Percentiles rank a stretch among this genome's conserved stretches.
Conservation (phyloP, 2,797 vertebrate species). For the Aphelocoma californica region DNA sequence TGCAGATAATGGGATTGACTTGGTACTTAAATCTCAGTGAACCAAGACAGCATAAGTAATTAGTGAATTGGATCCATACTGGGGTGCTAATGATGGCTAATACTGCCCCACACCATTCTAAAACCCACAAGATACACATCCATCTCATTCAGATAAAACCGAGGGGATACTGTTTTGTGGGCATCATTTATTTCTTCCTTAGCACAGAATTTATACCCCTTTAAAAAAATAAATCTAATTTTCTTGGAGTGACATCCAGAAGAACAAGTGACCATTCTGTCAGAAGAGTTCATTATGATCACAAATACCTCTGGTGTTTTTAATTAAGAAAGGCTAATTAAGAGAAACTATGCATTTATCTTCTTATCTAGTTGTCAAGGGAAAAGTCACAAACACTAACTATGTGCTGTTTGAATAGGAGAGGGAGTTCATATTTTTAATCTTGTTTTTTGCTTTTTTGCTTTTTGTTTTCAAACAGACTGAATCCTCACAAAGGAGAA, state of each 20-base stretch:
- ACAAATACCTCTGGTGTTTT: conserved; percentile 90
- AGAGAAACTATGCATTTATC: conserved; percentile 85
- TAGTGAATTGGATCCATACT: conserved; percentile 92
- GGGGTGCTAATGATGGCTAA: conserved; percentile 93
- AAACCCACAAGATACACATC: conserved; percentile 78
- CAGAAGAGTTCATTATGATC: conserved; percentile 93
- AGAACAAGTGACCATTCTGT: conserved; percentile 86
- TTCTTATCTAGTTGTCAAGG: conserved; percentile 78
- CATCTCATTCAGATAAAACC: conserved; percentile 80
- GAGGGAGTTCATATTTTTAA: conserved; percentile 2
- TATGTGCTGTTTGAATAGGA: conserved; percentile 58
- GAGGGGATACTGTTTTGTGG: conserved; percentile 62
- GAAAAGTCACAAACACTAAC: conserved; percentile 65
- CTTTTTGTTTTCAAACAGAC: neutral
- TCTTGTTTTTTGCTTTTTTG: neutral
- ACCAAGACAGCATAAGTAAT: conserved; percentile 96
- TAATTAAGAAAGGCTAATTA: conserved; percentile 98
- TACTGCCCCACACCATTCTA: conserved; percentile 84
- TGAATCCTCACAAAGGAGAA: neutral
- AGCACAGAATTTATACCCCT: conserved; percentile 65
- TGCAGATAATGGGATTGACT: conserved; percentile 94
- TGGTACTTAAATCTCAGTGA: conserved; percentile 97
- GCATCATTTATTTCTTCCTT: conserved; percentile 75
- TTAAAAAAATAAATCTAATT: conserved; percentile 82
- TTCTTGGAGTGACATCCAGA: conserved; percentile 83